Evolutionary conservation across 2,888 invertebrate genomes (phyloP), one percentile per base, ranked within the genome.

Genomic region (Philaethria dido): DNA sequence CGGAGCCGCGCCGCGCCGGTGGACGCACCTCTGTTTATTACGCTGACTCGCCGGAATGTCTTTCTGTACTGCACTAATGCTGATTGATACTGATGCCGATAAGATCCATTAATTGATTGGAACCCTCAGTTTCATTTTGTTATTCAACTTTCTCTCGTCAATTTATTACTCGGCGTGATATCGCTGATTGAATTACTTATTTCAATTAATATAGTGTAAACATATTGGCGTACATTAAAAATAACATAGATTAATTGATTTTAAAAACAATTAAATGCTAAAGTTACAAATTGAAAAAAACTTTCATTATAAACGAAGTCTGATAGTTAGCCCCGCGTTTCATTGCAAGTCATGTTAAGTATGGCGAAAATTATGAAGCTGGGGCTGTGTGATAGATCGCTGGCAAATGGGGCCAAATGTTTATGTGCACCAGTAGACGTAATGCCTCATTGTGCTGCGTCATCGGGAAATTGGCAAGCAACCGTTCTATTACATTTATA

Each of bases 391-490:
- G 66, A 62, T 73, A 76, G 73, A 72, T 48, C 67, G 64, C 70
- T 61, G 52, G 68, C 60, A 63, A 18, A 39, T 47, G 64, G 63
- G 66, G 52, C 36, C 50, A 79, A 83, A 83, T 86, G 87, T 87
- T 89, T 89, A 88, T 87, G 83, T 87, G 85, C 82, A 86, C 83
- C 83, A 79, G 77, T 82, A 78, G 82, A 79, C 82, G 79, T 78
- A 83, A 81, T 80, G 83, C 84, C 86, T 80, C 83, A 84, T 85
- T 79, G 75, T 75, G 84, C 87, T 85, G 82, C 82, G 88, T 88
- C 88, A 89, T 86, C 84, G 80, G 78, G 75, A 88, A 85, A 87
- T 87, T 85, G 84, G 86, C 85, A 87, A 88, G 88, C 83, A 87
- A 83, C 80, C 76, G 80, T 78, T 82, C 80, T 82, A 81, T 80